Base-by-base conservation (phyloP, 1,140 invertebrate species). In the Idris sp. region DNA sequence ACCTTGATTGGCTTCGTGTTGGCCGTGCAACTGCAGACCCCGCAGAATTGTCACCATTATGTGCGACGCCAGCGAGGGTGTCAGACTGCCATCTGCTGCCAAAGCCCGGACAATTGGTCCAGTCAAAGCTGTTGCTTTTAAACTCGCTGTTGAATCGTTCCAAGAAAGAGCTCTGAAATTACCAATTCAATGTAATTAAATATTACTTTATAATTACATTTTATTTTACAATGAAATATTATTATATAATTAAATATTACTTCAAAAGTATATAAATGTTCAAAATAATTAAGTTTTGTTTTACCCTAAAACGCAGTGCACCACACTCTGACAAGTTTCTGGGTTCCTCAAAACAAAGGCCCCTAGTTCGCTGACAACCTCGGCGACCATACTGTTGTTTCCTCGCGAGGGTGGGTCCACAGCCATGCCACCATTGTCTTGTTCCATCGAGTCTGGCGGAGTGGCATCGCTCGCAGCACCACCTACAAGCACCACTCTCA, bases 1-100 rank as follows among this genome's bases (percentile, higher is more conserved):
- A 2, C 91, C 92, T 82, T 94, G 92, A 85, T 94, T 95, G 0
- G 92, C 90, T 71, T 97, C 95, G 81, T 97, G 95, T 82, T 96
- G 94, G 0, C 95, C 95, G 78, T 95, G 93, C 38, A 92, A 84
- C 58, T 93, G 91, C 67, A 95, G 86, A 26, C 92, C 93, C 62
- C 92, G 92, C n/a, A 95, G 87, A 41, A 94, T 90, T 0, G 92
- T 90, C 0, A 91, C 90, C 83, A 95, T 91, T 8, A 93, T 91
- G 76, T 91, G 92, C 13, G 89, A 87, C 18, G 90, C 93, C 88
- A 93, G 91, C 68, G 89, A 89, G 36, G 89, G 89, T 56, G 88
- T 91, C 22, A 93, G 83, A 46, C 89, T 88, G n/a, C 89, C 89
- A 68, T 91, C 90, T 9, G 86, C 87, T 6, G 88, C 88, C 19